A percentile compares a stretch with the other conserved stretches of the same genome.
phyloP scores from a whole-genome alignment of 2,113 vertebrate genomes.

The Isurus oxyrinchus region DNA sequence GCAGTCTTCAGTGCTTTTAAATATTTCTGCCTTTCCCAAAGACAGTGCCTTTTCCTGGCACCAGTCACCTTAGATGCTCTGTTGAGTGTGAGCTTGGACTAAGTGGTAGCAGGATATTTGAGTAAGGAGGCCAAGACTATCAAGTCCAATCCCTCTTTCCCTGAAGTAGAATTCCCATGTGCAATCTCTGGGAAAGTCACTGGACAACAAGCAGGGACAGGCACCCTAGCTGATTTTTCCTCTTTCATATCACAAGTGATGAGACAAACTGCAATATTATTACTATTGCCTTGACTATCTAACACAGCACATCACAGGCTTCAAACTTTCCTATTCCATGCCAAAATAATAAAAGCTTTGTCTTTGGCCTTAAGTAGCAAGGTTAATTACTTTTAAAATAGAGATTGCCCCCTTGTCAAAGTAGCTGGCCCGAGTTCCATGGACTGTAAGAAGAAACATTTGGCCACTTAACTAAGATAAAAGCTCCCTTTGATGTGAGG shows the following conservation, averaged over 20 bases:
- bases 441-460: neutral
- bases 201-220: neutral
- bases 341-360: neutral
- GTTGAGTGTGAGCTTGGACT: neutral
- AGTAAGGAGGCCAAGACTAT: neutral
- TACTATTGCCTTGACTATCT: neutral
- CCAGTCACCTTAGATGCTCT: neutral
- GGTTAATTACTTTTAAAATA: neutral
- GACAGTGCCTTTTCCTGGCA: neutral
- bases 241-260: neutral
- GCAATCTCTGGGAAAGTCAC: neutral
- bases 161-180: neutral
- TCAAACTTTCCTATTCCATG: neutral
- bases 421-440: neutral
- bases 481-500: neutral
- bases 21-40: neutral
- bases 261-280: neutral
- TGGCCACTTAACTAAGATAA: neutral
- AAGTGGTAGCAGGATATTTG: neutral
- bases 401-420: neutral
- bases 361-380: neutral
- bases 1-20: neutral
- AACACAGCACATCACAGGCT: neutral
- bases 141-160: neutral
- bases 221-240: neutral